Evolutionary conservation across 2,888 invertebrate genomes (phyloP), one percentile per base, ranked within the genome.

Genomic region (Liodrosophila aerea): DNA sequence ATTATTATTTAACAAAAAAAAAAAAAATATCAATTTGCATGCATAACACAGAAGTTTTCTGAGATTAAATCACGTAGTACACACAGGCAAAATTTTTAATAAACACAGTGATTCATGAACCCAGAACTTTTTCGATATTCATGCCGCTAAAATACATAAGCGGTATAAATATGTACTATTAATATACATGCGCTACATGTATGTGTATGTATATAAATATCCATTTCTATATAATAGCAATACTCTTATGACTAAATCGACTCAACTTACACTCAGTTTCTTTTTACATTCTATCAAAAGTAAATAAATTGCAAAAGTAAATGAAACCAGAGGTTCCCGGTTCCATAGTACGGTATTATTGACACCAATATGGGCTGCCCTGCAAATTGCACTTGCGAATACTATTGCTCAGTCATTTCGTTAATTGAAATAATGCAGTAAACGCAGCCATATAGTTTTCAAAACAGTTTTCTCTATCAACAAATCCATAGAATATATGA

Each of bases 21-120:
- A 46, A 46, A 11, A 22, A 30, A 7, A 29, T 43, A 39, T 15
- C 18, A 34, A 43, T 51, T 60, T 57, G 49, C 57, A 71, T 41
- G 46, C 46, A 34, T 29, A 34, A 50, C 49, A 64, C 52, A 34
- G 43, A 33, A 43, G 29, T 43, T 52, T 27, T 49, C 30, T 18
- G 50, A 50, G 64, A 50, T 53, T 46, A 51, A 65, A 71, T 82
- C 72, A 82, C 82, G 76, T 76, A 80, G 58, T 57, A 22, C n/a
- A 36, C 59, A 22, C n/a, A 36, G 2, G 30, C 18, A 11, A 49
- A 22, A 22, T 22, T 2, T 5, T 22, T 22, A 22, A 22, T 22
- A 22, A 31, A 15, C 34, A 16, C 34, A 33, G 54, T 76, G 81
- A 81, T 52, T 76, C 76, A 76, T 58, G 30, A 61, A 30, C 37